These are phyloP conservation scores for Tethea ocularis DNA, from an alignment of 2,888 invertebrate genomes.

Conservation along the genomic window DNA sequence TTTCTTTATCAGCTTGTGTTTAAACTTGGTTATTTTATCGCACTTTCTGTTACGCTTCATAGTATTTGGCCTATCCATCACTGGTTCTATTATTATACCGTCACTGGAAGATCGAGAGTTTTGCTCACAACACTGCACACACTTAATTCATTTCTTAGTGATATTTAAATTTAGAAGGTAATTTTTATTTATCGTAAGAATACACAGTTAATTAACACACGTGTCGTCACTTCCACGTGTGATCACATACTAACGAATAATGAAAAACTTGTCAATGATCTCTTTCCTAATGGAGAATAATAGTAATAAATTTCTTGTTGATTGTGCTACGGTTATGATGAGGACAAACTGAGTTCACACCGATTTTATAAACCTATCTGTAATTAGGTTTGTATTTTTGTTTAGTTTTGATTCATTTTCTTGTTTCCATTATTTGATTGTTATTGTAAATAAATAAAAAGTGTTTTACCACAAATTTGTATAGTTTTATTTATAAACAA, in stretches of 20 bases:
- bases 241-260: constrained; percentile 63
- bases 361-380: constrained; percentile 17
- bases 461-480: too few relatives aligned
- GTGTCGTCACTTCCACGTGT: constrained; percentile 63
- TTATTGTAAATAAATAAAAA: too few relatives aligned
- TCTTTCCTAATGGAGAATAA: constrained; percentile 47
- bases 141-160: constrained; percentile 25
- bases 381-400: too few relatives aligned
- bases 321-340: constrained; percentile 39
- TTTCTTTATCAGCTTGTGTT: constrained; percentile 73
- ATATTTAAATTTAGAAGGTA: constrained; percentile 26
- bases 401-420: too few relatives aligned
- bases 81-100: constrained; percentile 36
- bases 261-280: constrained; percentile 51
- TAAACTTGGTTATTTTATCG: constrained; percentile 72
- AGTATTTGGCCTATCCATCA: constrained; percentile 56
- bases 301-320: constrained; percentile 44
- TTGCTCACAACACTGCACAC: constrained; percentile 27
- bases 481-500: background rate
- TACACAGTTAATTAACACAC: constrained; percentile 29
- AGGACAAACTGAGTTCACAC: constrained; percentile 50
- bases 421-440: too few relatives aligned
- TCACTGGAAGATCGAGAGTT: constrained; percentile 40
- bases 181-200: background rate
- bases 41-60: constrained; percentile 67